Conservation (phyloP, 2,888 invertebrate genomes). For the Pristionchus maxplancki region DNA sequence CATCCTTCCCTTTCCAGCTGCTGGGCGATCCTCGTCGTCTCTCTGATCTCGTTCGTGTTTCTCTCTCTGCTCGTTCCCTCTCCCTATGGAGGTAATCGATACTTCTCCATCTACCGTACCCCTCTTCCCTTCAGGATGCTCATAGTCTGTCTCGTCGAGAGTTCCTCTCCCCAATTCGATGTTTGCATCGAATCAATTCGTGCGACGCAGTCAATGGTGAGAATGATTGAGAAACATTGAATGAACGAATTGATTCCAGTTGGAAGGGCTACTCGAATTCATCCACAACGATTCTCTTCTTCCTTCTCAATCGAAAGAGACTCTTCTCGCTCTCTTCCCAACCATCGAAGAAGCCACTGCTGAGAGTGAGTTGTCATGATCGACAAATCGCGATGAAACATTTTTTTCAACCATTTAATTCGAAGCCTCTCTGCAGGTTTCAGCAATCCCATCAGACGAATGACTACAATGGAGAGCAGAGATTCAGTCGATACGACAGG, state of each 20-base stretch:
- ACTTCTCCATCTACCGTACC: background rate
- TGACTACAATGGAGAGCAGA: constrained; percentile 40
- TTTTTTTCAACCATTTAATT: background rate
- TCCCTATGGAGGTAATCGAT: constrained; percentile 59
- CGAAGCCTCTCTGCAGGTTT: background rate
- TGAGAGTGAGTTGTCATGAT: constrained; percentile 54
- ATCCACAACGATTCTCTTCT: constrained; percentile 54
- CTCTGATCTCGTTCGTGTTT: constrained; percentile 56
- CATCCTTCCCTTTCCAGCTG: too few species aligned
- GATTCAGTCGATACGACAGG: constrained; percentile 47
- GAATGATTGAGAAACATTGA: background rate
- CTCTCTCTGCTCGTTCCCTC: constrained; percentile 53
- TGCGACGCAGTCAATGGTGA: constrained; percentile 62
- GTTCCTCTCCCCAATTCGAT: constrained; percentile 65
- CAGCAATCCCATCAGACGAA: constrained; percentile 15
- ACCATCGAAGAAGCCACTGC: constrained; percentile 58
- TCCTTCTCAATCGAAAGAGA: constrained; percentile 56
- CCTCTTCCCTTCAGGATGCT: constrained; percentile 58
- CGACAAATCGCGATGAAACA: too few species aligned
- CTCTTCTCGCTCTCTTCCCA: constrained; percentile 55
- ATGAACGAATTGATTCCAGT: constrained; percentile 45
- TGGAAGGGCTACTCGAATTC: constrained; percentile 59
- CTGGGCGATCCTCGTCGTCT: constrained; percentile 54
- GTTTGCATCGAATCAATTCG: constrained; percentile 68
- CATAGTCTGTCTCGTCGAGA: constrained; percentile 62